A percentile compares a stretch with the other conserved stretches of the same genome.
Evolutionary conservation across 2,797 vertebrate species (phyloP).

Genomic region (Morelia viridis): DNA sequence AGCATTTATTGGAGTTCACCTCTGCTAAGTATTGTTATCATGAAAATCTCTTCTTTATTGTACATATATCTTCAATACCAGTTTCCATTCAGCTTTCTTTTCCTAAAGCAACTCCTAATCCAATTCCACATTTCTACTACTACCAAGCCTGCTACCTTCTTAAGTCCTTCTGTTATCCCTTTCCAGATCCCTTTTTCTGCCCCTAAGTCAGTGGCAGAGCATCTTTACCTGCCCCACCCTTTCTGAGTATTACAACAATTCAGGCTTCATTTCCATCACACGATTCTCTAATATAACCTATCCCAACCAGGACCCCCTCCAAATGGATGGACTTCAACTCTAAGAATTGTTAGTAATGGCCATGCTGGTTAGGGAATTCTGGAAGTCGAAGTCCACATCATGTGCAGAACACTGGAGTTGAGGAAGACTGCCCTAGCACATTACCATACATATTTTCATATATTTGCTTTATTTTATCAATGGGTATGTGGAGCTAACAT

Average conservation of each 20-base stretch:
- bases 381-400: background rate
- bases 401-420: background rate
- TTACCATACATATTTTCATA: background rate
- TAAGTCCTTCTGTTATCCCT: background rate
- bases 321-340: background rate
- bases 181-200: background rate
- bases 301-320: background rate
- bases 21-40: too few relatives aligned
- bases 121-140: background rate
- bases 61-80: too few relatives aligned
- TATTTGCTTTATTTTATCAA: background rate
- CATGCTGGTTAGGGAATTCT: background rate
- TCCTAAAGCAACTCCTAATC: background rate
- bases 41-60: too few relatives aligned
- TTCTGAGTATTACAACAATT: background rate
- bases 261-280: background rate
- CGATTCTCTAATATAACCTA: background rate
- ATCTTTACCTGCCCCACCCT: too few relatives aligned
- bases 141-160: background rate
- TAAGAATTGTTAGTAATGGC: background rate
- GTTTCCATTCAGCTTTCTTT: too few relatives aligned
- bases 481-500: background rate
- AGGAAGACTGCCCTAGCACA: background rate
- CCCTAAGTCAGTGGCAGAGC: background rate
- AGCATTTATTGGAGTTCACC: too few relatives aligned